These are phyloP conservation scores for Pycnonotus jocosus DNA, from an alignment of 2,113 vertebrate genomes.

Conservation along the genomic window DNA sequence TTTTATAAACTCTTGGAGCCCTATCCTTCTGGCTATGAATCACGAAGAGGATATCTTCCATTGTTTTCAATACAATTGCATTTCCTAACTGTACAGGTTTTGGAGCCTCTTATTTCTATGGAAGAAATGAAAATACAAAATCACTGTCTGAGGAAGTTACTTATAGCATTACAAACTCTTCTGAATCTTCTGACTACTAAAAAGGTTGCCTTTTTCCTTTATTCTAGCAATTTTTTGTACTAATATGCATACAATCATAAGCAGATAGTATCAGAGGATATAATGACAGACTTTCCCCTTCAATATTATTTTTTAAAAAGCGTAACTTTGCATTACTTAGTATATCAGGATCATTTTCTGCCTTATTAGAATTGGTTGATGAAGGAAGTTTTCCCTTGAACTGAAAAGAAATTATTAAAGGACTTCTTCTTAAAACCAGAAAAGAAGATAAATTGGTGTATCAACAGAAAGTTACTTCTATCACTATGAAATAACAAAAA, in stretches of 20 bases:
- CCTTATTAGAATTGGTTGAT: not conserved
- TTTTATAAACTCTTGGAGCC: not conserved
- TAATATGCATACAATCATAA: not conserved
- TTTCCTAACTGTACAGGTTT: not conserved
- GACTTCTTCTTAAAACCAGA: not conserved
- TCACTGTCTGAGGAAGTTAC: not conserved
- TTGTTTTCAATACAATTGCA: not conserved
- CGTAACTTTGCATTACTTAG: not conserved
- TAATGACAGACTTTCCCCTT: not conserved
- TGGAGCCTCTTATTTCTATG: not conserved
- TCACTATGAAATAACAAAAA: not conserved
- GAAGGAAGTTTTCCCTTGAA: not conserved
- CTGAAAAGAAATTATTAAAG: not conserved
- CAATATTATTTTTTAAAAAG: not conserved
- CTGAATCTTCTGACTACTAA: not conserved
- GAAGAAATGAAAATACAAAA: not conserved
- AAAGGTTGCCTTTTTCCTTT: not conserved
- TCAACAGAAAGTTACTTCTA: not conserved
- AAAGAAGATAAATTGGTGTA: not conserved
- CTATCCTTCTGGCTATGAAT: not conserved
- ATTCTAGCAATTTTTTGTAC: not conserved
- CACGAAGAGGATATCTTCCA: not conserved
- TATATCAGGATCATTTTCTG: not conserved
- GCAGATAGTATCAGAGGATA: not conserved
- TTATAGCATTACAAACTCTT: not conserved